Evolutionary conservation across 92 coral and sea anemone genomes (phyloP), one percentile per base, ranked within the genome.

Genomic region (Epizoanthus fatuus): DNA sequence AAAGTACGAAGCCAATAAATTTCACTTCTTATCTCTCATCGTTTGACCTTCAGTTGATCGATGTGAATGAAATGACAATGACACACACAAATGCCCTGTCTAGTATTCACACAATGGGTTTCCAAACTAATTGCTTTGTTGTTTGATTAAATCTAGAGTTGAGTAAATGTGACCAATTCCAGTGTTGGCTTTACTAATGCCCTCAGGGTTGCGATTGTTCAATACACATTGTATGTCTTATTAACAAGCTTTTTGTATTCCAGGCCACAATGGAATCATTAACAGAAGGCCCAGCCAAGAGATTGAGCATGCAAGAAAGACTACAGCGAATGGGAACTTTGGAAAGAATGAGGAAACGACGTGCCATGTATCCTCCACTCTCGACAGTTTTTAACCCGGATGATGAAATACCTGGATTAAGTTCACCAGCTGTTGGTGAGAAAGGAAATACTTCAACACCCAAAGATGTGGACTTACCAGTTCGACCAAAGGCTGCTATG

Each of bases 291-390:
- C 82, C 82, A 16, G 71, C 82, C 29, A 77, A 22, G 15, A 68
- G 70, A 44, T 39, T 77, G 35, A 77, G 55, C 52, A 54, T 70
- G 8, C 70, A 60, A 9, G 82, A 77, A 62, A 42, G 22, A 64
- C 64, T 81, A 35, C 93, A 88, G 66, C 83, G 75, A 69, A 70
- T 91, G 47, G 97, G 97, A 5, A 93, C 97, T 14, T 56, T 93
- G 39, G 97, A 93, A 75, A 90, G 96, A 55, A 87, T 71, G 62
- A 89, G 86, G n/a, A 88, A 92, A 42, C 90, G 98, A 19, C 81
- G 99, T 12, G 99, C 99, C 59, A 97, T 93, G 98, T 97, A 97
- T 79, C 99, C 99, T 1, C 98, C 98, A n/a, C 79, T 94, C 37
- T 97, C 99, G 11, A 88, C 84, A 77, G 88, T 92, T 44, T 93